phyloP scores from a whole-genome alignment of 1,140 invertebrate genomes.

The Scaptomyza hsui region DNA sequence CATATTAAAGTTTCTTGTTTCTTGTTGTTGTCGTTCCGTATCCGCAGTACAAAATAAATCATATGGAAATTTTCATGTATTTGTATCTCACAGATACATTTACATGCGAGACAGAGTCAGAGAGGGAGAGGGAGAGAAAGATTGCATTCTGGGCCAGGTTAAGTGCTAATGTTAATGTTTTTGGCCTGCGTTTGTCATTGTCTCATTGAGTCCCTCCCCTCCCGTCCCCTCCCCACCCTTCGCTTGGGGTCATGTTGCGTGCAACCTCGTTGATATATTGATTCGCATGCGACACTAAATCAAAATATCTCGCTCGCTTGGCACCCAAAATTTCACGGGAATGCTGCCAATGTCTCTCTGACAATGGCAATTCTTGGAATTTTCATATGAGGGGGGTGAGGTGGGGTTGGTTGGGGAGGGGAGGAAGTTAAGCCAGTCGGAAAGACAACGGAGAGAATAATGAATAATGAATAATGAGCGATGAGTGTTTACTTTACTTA shows the following conservation, averaged over 20 bases:
- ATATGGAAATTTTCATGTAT: slow-evolving; percentile 33
- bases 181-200: slow-evolving; percentile 43
- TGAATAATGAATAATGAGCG: slow-evolving; percentile 31
- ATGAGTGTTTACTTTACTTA: slow-evolving; percentile 10
- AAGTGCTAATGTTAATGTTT: slow-evolving; percentile 42
- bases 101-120: not conserved
- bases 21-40: slow-evolving; percentile 2
- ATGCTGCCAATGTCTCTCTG: slow-evolving; percentile 27
- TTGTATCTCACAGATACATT: slow-evolving; percentile 47
- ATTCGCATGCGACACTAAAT: slow-evolving; percentile 71
- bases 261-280: slow-evolving; percentile 76
- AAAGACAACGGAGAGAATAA: not conserved
- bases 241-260: slow-evolving; percentile 40
- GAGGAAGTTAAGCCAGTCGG: slow-evolving; percentile 12
- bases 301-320: slow-evolving; percentile 43
- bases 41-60: slow-evolving; percentile 59
- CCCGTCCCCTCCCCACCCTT: too few species aligned
- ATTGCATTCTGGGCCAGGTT: slow-evolving; percentile 28
- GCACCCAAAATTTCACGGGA: slow-evolving; percentile 50
- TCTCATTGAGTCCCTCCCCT: not conserved
- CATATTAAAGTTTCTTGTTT: slow-evolving; percentile 66
- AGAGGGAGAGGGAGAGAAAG: not conserved
- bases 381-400: slow-evolving; percentile 38
- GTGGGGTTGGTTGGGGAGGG: slow-evolving; percentile 1
- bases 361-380: slow-evolving; percentile 68